Evolutionary conservation across 2,797 vertebrate genomes (phyloP).

Genomic region (Arvicola amphibius): DNA sequence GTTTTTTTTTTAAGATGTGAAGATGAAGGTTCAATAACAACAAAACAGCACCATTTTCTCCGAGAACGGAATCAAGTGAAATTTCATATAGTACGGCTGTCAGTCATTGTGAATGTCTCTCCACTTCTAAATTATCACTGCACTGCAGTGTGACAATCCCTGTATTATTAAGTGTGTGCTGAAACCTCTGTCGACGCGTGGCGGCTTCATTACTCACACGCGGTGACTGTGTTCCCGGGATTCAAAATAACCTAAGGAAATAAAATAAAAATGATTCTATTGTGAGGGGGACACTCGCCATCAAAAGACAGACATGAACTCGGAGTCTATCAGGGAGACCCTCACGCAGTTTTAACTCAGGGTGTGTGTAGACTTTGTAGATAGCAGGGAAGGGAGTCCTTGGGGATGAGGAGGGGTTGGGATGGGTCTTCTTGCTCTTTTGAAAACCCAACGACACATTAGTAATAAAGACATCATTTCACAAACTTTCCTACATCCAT

Average conservation of each 20-base stretch:
- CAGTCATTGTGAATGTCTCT: not conserved
- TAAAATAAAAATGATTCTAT: not conserved
- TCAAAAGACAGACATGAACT: not conserved
- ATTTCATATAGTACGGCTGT: not conserved
- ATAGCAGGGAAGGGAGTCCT: not conserved
- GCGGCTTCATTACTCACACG: not conserved
- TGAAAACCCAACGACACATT: not conserved
- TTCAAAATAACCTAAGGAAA: not conserved
- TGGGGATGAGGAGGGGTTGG: not conserved
- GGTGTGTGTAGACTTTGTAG: not conserved
- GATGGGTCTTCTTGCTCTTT: not conserved
- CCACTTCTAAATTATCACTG: not conserved
- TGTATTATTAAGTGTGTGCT: not conserved
- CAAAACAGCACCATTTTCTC: not conserved
- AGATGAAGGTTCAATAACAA: conserved; percentile 27
- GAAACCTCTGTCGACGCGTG: not conserved
- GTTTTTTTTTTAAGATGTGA: not conserved
- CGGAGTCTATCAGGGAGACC: not conserved
- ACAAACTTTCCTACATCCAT: not conserved
- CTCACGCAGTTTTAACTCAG: not conserved
- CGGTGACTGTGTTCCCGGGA: not conserved
- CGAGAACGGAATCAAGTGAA: conserved; percentile 15
- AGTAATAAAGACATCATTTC: not conserved
- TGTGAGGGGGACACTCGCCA: not conserved
- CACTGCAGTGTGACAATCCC: not conserved